phyloP scores from a whole-genome alignment of 2,797 vertebrate genomes.

The Diglossa cyanea region DNA sequence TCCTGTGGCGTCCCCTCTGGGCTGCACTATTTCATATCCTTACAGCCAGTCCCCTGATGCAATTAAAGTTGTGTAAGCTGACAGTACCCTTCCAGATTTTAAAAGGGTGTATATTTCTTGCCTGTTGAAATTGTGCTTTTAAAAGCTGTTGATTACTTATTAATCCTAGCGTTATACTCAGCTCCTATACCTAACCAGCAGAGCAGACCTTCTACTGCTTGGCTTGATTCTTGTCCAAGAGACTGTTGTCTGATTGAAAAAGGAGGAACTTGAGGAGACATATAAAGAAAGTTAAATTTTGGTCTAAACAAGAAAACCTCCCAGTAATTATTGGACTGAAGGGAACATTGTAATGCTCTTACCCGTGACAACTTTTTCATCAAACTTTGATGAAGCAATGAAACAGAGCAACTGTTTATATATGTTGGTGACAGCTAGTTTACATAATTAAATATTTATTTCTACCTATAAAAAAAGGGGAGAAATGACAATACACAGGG shows the following conservation, averaged over 20 bases:
- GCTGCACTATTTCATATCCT: not conserved
- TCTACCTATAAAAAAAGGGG: rapidly evolving
- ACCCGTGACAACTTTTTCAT: not conserved
- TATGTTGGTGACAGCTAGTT: not conserved
- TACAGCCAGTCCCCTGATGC: not conserved
- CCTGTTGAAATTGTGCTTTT: not conserved
- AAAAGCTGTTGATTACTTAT: not conserved
- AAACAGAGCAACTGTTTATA: not conserved
- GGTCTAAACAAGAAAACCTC: not conserved
- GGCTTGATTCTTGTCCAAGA: not conserved
- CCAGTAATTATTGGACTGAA: not conserved
- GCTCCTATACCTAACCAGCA: not conserved
- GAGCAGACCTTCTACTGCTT: not conserved
- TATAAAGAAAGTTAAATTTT: not conserved
- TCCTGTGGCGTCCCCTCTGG: not conserved
- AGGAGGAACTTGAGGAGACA: not conserved
- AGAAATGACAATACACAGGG: too few species aligned
- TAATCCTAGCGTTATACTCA: not conserved
- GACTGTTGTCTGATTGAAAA: not conserved
- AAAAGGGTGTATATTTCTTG: not conserved
- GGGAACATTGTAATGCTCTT: not conserved
- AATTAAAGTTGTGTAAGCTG: not conserved
- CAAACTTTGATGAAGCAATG: not conserved
- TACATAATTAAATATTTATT: not conserved
- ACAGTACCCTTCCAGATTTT: not conserved